Base-by-base conservation (phyloP, 2,888 invertebrate species). In the Phymatocera aterrima region DNA sequence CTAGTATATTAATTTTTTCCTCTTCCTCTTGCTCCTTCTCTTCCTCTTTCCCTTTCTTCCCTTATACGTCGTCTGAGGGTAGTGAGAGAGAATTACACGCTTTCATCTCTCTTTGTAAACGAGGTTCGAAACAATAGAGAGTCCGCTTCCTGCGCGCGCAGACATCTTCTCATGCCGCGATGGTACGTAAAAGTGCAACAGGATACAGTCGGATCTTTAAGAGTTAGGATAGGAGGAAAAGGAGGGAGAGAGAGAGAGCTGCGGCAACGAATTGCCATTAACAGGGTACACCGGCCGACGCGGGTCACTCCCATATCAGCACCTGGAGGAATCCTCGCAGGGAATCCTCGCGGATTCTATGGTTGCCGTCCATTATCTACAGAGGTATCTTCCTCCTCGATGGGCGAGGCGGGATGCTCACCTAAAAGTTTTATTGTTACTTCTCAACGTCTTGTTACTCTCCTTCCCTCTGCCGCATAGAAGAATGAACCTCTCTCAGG, bases 351-450 rank as follows among this genome's bases (percentile, higher is more conserved):
- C 46, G 68, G n/a, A 68, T 72, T 54, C 72, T 54, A 72, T 54
- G 72, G 72, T n/a, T 54, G 72, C 10, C 24, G 15, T 72, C 72
- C 72, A 72, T 72, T 72, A 72, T 72, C 72, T 34, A 31, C 72
- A 37, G 34, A 51, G n/a, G 18, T 18, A 21, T 24, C 34, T 64
- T 72, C 46, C 48, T 46, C 31, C n/a, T 48, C 48, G 34, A 34
- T 18, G 31, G 3, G 4, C 6, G 24, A 46, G 68, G 72, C 51
- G 21, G 34, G 28, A 10, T 28, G 48, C 72, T 72, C 72, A 48
- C 51, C 72, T 72, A 72, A 72, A 72, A 72, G 31, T 72, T 72
- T 72, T 72, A 72, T 72, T 72, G 72, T 72, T 72, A 72, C 51
- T 72, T 54, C 31, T 51, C 31, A 72, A 72, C 51, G 72, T 72